Conservation (phyloP, 2,113 vertebrate species). For the Motacilla tschutschensis region DNA sequence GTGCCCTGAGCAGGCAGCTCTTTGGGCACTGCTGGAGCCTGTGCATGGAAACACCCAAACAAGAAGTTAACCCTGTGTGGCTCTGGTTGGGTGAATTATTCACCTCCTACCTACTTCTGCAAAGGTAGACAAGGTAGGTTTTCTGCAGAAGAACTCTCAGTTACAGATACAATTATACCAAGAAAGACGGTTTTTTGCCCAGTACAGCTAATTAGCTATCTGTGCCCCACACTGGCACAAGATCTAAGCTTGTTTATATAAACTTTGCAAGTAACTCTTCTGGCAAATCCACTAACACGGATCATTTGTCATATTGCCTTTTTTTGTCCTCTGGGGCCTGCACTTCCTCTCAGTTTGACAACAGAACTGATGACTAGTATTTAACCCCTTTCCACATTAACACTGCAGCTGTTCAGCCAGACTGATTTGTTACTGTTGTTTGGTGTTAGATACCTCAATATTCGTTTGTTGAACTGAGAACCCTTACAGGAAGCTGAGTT, state of each 20-base stretch:
- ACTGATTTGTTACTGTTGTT: neutral
- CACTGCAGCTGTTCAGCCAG: neutral
- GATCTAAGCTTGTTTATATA: neutral
- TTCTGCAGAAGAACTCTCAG: neutral
- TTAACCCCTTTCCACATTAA: slow-evolving; percentile 16
- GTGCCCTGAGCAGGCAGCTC: neutral
- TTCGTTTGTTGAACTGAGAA: neutral
- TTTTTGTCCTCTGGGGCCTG: neutral
- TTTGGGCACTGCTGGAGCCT: neutral
- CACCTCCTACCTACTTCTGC: neutral
- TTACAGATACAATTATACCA: neutral
- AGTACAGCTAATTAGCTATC: neutral
- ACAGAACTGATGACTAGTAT: slow-evolving; percentile 9
- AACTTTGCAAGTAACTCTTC: neutral
- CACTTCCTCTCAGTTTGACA: slow-evolving; percentile 2
- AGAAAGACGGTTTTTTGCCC: neutral
- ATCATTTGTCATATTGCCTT: neutral
- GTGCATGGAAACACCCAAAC: neutral
- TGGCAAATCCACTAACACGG: slow-evolving; percentile 7
- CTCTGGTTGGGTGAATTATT: neutral
- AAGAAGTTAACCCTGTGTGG: neutral
- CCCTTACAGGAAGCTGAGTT: neutral
- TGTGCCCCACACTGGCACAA: neutral
- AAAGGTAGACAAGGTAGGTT: neutral
- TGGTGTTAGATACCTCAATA: neutral